These are phyloP conservation scores for Chaetorhynchus papuensis DNA, from an alignment of 2,113 vertebrate genomes.

Conservation along the genomic window DNA sequence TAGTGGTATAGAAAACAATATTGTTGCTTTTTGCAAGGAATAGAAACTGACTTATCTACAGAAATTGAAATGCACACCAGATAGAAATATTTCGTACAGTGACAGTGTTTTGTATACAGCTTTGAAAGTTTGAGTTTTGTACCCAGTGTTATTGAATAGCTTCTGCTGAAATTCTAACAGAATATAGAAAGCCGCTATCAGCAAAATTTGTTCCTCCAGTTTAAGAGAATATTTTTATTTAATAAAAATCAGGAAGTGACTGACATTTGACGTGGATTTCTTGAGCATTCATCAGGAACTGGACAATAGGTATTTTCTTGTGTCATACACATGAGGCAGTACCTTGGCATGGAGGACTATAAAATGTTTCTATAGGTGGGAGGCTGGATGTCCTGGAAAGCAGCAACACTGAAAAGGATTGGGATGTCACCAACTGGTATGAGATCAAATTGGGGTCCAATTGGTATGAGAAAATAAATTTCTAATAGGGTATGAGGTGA, in stretches of 20 bases:
- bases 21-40: not conserved
- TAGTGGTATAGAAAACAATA: not conserved
- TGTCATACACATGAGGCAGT: not conserved
- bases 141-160: not conserved
- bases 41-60: not conserved
- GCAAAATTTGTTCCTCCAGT: not conserved
- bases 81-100: not conserved
- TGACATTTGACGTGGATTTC: not conserved
- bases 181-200: not conserved
- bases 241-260: not conserved
- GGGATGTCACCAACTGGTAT: not conserved
- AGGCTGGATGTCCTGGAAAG: not conserved
- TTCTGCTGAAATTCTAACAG: not conserved
- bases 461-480: not conserved
- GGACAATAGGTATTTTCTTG: not conserved
- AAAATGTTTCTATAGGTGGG: not conserved
- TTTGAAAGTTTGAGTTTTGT: not conserved
- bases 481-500: not conserved
- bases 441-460: not conserved
- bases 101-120: not conserved
- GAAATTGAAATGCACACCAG: not conserved
- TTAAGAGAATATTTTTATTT: not conserved
- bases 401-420: not conserved
- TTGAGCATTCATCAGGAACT: not conserved
- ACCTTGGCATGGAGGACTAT: not conserved